Evolutionary conservation across 2,113 vertebrate species (phyloP).

Genomic region (Nibea albiflora): DNA sequence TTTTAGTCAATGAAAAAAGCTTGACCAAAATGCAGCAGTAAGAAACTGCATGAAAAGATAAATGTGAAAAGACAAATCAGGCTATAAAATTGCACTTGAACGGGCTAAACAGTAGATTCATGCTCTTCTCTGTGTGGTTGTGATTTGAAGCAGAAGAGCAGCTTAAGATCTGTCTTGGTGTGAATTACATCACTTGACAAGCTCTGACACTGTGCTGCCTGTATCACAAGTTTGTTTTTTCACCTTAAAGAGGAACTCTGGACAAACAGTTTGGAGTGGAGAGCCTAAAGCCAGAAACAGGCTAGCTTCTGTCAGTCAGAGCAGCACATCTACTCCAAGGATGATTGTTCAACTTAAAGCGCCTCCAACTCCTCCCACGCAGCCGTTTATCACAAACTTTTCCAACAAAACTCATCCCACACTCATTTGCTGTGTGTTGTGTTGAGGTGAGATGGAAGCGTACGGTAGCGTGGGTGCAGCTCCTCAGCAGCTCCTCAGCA

Average conservation of each 20-base stretch:
- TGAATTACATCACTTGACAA: slow-evolving; percentile 15
- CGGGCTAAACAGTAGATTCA: background rate
- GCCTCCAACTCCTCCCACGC: slow-evolving; percentile 53
- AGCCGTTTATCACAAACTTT: slow-evolving; percentile 64
- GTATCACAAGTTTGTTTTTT: background rate
- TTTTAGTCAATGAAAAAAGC: background rate
- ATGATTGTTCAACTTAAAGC: slow-evolving; percentile 45
- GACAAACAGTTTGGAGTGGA: slow-evolving; percentile 29
- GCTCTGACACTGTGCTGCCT: slow-evolving; percentile 10
- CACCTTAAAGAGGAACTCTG: slow-evolving; percentile 20
- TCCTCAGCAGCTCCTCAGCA: slow-evolving; percentile 39
- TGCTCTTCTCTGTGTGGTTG: background rate
- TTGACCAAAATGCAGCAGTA: background rate
- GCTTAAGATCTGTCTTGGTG: background rate
- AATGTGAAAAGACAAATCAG: background rate
- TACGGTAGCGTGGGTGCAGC: slow-evolving; percentile 46
- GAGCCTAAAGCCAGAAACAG: slow-evolving; percentile 25
- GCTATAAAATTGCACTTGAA: background rate
- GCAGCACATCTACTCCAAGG: slow-evolving; percentile 9
- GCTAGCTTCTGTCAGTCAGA: slow-evolving; percentile 39
- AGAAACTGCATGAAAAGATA: background rate
- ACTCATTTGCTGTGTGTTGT: slow-evolving; percentile 49
- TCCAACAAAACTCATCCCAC: slow-evolving; percentile 58
- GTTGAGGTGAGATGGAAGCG: slow-evolving; percentile 46
- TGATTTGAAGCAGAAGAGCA: slow-evolving; percentile 18